Conservation (phyloP, 2,888 invertebrate genomes). For the Palloptera scutellata region DNA sequence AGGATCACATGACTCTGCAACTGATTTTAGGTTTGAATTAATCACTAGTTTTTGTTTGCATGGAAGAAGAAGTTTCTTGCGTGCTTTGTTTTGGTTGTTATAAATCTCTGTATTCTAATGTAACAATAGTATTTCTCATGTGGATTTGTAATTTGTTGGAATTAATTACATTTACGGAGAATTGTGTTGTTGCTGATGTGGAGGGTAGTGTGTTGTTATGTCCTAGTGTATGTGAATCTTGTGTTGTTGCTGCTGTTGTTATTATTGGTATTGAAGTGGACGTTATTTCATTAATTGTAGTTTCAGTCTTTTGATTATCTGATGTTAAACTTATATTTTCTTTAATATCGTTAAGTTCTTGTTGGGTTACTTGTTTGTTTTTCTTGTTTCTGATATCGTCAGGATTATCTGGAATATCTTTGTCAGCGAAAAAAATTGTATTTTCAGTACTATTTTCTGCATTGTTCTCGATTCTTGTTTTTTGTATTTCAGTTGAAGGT, state of each 20-base stretch:
- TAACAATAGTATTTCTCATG: background rate
- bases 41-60: constrained; percentile 47
- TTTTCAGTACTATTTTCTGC: background rate
- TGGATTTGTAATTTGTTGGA: constrained; percentile 5
- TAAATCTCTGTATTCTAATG: too few species aligned
- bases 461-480: too few species aligned
- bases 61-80: constrained; percentile 42
- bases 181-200: background rate
- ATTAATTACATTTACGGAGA: background rate
- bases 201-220: too few species aligned
- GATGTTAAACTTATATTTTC: background rate
- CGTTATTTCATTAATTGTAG: background rate
- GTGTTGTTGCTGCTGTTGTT: constrained; percentile 22
- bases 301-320: background rate
- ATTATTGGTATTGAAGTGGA: background rate
- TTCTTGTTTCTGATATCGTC: background rate
- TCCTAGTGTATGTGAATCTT: constrained; percentile 25
- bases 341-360: background rate
- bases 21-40: constrained; percentile 42
- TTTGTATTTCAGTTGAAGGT: background rate
- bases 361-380: background rate
- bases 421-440: background rate
- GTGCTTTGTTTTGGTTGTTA: constrained; percentile 26
- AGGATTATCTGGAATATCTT: background rate
- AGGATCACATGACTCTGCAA: constrained; percentile 34